Base-by-base conservation (phyloP, 2,888 invertebrate species). In the Plusia festucae region DNA sequence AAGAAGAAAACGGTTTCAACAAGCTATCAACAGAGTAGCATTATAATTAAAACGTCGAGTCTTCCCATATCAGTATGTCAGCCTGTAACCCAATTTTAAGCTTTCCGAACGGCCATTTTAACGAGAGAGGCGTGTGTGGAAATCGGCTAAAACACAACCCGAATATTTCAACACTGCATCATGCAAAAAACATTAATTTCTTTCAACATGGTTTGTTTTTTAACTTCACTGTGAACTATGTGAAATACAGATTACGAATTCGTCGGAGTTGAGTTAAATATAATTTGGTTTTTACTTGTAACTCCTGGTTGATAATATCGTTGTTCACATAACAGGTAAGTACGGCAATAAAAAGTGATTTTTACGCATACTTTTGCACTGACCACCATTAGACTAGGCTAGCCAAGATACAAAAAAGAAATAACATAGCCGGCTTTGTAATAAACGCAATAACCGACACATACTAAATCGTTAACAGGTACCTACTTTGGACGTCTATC, bases 61-160 rank as follows among this genome's bases (percentile, higher is more conserved):
- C 49, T 27, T 61, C 56, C 22, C 51, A 18, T 16, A 60, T 15
- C 13, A 46, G 52, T 20, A 16, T 40, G 40, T 44, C 70, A 60
- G 34, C 22, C 20, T 53, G 22, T 69, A 70, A 78, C 53, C 79
- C 81, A 70, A 75, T 81, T 81, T 78, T 52, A 61, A 63, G 62
- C 65, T 65, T 60, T 18, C n/a, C 54, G 58, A 54, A 61, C 67
- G 55, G 34, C 13, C 49, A 57, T 34, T 61, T 60, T 72, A 66
- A 53, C 34, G 16, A 56, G 34, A 60, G 11, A 40, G 60, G 30
- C 66, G 72, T 60, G 70, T 71, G 60, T 56, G 63, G 72, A 78
- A 78, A 72, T 78, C 54, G 62, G 40, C 46, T 54, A n/a, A 61
- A 65, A 32, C 16, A 16, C 49, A 65, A 65, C 27, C 58, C 61